Evolutionary conservation across 2,888 invertebrate species (phyloP), one percentile per base, ranked within the genome.

Genomic region (Acleris sparsana): DNA sequence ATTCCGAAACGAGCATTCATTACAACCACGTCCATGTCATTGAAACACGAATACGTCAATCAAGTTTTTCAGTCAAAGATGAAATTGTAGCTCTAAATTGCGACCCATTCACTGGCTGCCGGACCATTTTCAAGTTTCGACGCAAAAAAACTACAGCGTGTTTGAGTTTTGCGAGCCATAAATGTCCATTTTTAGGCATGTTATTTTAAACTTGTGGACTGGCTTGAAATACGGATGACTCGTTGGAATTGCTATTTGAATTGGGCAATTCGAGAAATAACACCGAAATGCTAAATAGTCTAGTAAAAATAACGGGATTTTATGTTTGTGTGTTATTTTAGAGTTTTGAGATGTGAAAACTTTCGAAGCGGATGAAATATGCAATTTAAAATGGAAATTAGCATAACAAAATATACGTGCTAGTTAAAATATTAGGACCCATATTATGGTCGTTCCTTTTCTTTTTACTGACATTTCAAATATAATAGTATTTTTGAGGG

Each of bases 21-120:
- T 39, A 39, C 13, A 13, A 39, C 39, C 39, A 25, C 25, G 25
- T 13, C 39, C 11, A 0, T 39, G 39, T 4, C 13, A 39, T 59
- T 39, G 44, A 60, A 49, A 39, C 29, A 44, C 61, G 52, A 66
- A 61, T 61, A 39, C 52, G 52, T 66, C 66, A 62, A 66, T 66
- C 66, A 66, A 55, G 22, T 44, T 57, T 57, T 57, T 49, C 51
- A 48, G 52, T 53, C 52, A 66, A 66, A 62, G 65, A 61, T 52
- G 44, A 59, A 60, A 57, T 39, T 66, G 53, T 53, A 17, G 33
- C 52, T 55, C 22, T 25, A 62, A 53, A 55, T 60, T 63, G 56
- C 44, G 60, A 43, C 29, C 53, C 29, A 61, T 61, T 61, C 61
- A 53, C 52, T 52, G 60, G 33, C 29, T 16, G 58, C 29, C 57